A percentile compares a stretch with the other conserved stretches of the same genome.
Conservation (phyloP, 2,797 vertebrate species). For the Eutrigla gurnardus region DNA sequence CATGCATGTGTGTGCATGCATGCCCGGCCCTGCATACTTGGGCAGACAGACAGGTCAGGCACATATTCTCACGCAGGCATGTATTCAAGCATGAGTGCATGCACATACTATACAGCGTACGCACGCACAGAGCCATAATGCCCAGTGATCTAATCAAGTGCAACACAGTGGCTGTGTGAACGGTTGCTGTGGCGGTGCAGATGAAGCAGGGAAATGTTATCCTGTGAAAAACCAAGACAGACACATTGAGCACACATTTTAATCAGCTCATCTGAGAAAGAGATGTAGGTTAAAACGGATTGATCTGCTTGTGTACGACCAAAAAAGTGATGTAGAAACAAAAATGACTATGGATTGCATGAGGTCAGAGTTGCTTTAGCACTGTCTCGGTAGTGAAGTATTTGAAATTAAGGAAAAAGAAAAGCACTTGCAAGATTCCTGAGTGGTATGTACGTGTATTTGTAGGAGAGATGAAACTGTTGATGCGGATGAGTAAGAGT, state of each 20-base stretch:
- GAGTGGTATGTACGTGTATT: background rate
- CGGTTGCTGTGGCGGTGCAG: conserved; percentile 8
- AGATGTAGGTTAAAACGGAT: conserved; percentile 8
- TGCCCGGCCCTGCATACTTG: conserved; percentile 22
- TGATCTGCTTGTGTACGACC: background rate
- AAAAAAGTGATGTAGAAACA: conserved; percentile 13
- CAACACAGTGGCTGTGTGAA: conserved; percentile 29
- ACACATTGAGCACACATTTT: conserved; percentile 6
- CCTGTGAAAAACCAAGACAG: conserved; percentile 7
- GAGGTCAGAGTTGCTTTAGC: conserved; percentile 25
- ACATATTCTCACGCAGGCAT: conserved; percentile 66
- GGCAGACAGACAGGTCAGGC: conserved; percentile 29
- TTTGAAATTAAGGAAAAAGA: background rate
- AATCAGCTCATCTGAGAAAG: conserved; percentile 17
- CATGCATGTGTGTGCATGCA: conserved; percentile 35
- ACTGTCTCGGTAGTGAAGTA: conserved; percentile 4
- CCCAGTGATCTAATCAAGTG: conserved; percentile 51
- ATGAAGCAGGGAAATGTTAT: background rate
- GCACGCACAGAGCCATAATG: conserved; percentile 34
- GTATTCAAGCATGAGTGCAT: conserved; percentile 63
- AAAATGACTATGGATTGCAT: background rate
- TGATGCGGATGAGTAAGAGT: background rate
- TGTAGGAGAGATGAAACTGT: background rate
- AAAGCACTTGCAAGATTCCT: background rate
- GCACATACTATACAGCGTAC: conserved; percentile 45